phyloP scores from a whole-genome alignment of 2,797 vertebrate genomes.

The Micrastur ruficollis region DNA sequence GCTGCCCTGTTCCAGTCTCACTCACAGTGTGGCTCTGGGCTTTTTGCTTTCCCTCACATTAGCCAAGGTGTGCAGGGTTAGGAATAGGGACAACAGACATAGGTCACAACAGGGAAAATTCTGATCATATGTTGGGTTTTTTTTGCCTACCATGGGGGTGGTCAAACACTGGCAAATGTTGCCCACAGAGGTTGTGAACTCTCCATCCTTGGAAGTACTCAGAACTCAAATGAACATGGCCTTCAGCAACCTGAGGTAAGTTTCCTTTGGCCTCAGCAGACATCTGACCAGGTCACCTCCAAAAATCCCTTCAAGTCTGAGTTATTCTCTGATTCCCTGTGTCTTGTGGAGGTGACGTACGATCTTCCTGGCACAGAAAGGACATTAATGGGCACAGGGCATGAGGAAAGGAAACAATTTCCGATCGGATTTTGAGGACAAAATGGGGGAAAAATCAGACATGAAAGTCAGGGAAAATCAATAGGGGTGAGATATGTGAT shows the following conservation, averaged over 20 bases:
- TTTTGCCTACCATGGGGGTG: rapidly evolving
- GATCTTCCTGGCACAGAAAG: not conserved
- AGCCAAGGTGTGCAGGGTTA: not conserved
- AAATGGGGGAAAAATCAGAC: not conserved
- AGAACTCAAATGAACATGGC: not conserved
- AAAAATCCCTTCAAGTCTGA: not conserved
- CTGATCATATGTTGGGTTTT: rapidly evolving
- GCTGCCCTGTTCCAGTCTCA: not conserved
- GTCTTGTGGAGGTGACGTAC: not conserved
- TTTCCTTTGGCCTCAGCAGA: not conserved
- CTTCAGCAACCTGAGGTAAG: not conserved
- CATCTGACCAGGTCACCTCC: not conserved
- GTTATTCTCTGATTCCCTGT: not conserved
- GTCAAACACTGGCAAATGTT: not conserved
- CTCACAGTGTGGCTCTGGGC: not conserved
- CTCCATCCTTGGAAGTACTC: not conserved
- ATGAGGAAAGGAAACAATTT: not conserved
- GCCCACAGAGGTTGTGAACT: not conserved
- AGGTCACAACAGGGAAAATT: not conserved
- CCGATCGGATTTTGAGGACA: not conserved
- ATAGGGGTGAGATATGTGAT: not conserved
- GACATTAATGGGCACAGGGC: not conserved
- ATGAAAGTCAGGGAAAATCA: not conserved
- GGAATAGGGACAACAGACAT: not conserved
- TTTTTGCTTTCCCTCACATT: not conserved